Evolutionary conservation across 2,797 vertebrate genomes (phyloP).

Genomic region (Microchirus variegatus): DNA sequence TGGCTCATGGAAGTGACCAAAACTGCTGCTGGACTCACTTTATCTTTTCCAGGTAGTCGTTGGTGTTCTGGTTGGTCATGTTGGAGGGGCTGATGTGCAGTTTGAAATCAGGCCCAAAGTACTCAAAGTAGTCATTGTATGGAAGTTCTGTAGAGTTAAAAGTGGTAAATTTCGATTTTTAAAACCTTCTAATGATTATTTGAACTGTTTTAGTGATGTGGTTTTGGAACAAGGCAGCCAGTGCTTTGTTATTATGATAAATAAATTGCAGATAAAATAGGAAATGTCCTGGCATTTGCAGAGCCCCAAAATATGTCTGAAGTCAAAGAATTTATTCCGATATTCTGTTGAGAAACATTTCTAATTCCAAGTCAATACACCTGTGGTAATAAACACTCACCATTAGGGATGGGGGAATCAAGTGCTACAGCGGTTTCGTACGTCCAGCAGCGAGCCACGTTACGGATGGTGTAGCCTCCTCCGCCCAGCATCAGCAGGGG

Average conservation of each 20-base stretch:
- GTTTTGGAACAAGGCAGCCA: neutral
- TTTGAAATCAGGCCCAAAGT: slow-evolving; percentile 98
- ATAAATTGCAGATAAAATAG: neutral
- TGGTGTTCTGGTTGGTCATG: slow-evolving; percentile 99
- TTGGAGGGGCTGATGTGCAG: slow-evolving; percentile 99
- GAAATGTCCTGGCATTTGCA: neutral
- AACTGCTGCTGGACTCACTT: slow-evolving; percentile 73
- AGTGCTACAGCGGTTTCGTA: slow-evolving; percentile 95
- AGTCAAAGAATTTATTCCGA: no score
- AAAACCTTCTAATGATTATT: no score
- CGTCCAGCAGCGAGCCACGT: slow-evolving; percentile 97
- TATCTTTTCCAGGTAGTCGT: slow-evolving; percentile 97
- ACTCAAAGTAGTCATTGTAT: slow-evolving; percentile 99
- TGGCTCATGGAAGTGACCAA: neutral
- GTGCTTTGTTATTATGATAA: neutral
- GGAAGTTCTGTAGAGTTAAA: slow-evolving; percentile 83
- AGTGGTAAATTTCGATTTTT: neutral
- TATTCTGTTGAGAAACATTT: no score
- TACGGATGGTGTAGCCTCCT: slow-evolving; percentile 97
- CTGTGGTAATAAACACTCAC: slow-evolving; percentile 33
- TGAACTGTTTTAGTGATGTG: neutral
- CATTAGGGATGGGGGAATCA: slow-evolving; percentile 94
- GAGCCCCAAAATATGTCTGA: neutral
- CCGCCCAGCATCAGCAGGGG: slow-evolving; percentile 98
- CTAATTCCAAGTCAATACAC: no score